These are phyloP conservation scores for Ophthalmolycus amberensis DNA, from an alignment of 2,113 vertebrate genomes.

Conservation along the genomic window DNA sequence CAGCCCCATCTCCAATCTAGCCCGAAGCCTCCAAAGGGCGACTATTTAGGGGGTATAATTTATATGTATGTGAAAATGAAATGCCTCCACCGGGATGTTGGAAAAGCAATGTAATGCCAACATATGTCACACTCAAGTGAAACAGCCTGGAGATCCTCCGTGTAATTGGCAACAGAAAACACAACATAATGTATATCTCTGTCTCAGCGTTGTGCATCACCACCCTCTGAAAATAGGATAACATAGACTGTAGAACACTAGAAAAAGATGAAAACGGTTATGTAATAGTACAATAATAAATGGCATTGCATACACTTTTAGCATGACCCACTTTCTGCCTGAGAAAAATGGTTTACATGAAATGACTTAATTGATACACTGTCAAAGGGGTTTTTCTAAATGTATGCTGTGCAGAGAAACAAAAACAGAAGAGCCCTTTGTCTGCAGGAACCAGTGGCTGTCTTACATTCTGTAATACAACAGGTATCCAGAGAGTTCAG, in stretches of 20 bases:
- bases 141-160: slow-evolving; percentile 48
- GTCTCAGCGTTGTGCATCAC: slow-evolving; percentile 22
- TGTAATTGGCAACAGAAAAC: slow-evolving; percentile 51
- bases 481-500: slow-evolving; percentile 67
- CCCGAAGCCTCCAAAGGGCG: slow-evolving; percentile 37
- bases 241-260: slow-evolving; percentile 2
- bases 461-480: slow-evolving; percentile 68
- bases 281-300: slow-evolving; percentile 16
- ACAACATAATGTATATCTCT: slow-evolving; percentile 33
- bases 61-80: slow-evolving; percentile 66
- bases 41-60: slow-evolving; percentile 64
- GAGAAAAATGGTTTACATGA: slow-evolving; percentile 23
- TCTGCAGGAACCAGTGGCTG: slow-evolving; percentile 57
- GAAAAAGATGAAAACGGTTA: neutral
- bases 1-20: slow-evolving; percentile 44
- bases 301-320: slow-evolving; percentile 10
- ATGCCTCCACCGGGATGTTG: slow-evolving; percentile 38
- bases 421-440: slow-evolving; percentile 55
- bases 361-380: slow-evolving; percentile 24
- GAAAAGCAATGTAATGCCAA: slow-evolving; percentile 41
- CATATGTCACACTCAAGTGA: slow-evolving; percentile 59
- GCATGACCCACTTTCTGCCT: slow-evolving; percentile 26
- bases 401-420: slow-evolving; percentile 6
- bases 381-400: slow-evolving; percentile 9
- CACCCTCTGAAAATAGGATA: slow-evolving; percentile 26